Evolutionary conservation across 2,888 invertebrate species (phyloP), one percentile per base, ranked within the genome.

Genomic region (Leucozona laternaria): DNA sequence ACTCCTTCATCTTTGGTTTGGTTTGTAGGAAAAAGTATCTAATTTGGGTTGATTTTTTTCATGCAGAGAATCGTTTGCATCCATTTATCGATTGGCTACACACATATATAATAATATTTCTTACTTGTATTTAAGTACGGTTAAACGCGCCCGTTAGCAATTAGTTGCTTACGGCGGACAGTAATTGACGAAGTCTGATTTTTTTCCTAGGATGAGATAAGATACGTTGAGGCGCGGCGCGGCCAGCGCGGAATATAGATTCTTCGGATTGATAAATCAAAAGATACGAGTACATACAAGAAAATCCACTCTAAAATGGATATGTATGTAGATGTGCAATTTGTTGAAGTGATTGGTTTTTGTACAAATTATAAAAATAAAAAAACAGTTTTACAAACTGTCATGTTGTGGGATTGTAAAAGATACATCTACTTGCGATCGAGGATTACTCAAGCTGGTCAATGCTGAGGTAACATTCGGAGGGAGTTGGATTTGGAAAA

Each of bases 61-160:
- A n/a, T 79, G 73, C 68, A 79, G 73, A 82, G 58, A 78, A 58
- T 20, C 53, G 17, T 40, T 72, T 50, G 66, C 77, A 72, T 70
- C 72, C 31, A 68, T 77, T 73, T 76, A 77, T 68, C 72, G 66
- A 72, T 71, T 79, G 68, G 48, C 62, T 20, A 53, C 50, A 57
- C 22, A 43, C 53, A 53, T 7, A 25, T 7, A 20, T 7, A 4
- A 2, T 2, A 2, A 37, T 37, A 13, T 37, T n/a, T n/a, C n/a
- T n/a, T 13, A 7, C 31, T 22, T 34, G 40, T 7, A 43, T 20
- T 1, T 22, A 62, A 8, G 22, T 40, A 40, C 17, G 64, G 80
- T 72, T 60, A 77, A 76, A 60, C 48, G 81, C 72, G 77, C 81
- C 85, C 81, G 80, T 77, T 68, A 73, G 85, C 85, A 85, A 81